These are phyloP conservation scores for Cyprinus carpio DNA, from an alignment of 2,113 vertebrate genomes.

Conservation along the genomic window DNA sequence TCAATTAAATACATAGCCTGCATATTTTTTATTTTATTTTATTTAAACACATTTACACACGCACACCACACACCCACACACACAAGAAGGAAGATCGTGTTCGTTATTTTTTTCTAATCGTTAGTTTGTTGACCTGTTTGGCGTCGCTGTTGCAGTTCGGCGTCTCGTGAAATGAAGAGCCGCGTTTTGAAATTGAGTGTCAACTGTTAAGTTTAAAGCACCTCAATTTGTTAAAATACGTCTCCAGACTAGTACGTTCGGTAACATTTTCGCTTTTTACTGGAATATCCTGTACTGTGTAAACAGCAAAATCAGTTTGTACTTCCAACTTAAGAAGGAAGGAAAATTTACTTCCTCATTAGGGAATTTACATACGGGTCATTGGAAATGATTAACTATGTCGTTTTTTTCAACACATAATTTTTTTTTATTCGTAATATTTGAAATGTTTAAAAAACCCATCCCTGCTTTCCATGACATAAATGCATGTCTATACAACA, in stretches of 20 bases:
- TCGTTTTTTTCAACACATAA: too few species aligned
- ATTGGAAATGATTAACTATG: background rate
- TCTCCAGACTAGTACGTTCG: background rate
- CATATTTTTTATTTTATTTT: too few species aligned
- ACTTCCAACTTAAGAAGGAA: background rate
- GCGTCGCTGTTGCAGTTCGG: background rate
- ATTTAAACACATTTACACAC: too few species aligned
- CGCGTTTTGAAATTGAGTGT: background rate
- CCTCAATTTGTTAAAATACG: background rate
- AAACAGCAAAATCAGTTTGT: background rate
- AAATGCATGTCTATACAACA: background rate
- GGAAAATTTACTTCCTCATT: background rate
- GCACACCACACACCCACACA: too few species aligned
- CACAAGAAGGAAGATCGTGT: too few species aligned
- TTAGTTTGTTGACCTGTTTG: background rate
- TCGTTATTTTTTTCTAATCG: too few species aligned
- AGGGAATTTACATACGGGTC: background rate
- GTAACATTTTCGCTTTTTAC: background rate
- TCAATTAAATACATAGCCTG: too few species aligned
- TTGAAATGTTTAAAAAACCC: too few species aligned
- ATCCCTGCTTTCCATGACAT: too few species aligned
- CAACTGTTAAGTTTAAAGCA: background rate
- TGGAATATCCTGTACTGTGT: background rate
- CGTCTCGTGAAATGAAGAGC: too few species aligned
- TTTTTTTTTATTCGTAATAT: too few species aligned